Conservation (phyloP, 2,888 invertebrate species). For the Erebia epiphron region DNA sequence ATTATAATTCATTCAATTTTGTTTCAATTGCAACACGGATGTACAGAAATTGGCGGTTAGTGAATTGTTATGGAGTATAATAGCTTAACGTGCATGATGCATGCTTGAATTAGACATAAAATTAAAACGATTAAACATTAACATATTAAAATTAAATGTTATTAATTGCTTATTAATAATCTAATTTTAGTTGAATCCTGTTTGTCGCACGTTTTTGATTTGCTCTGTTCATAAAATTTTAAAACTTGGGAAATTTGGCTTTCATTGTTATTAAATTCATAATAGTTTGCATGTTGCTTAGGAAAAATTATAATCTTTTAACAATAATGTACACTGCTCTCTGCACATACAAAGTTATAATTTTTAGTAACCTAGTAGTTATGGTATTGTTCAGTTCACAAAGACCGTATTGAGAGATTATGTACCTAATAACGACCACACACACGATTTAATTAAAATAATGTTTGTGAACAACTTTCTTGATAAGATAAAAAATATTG, state of each 20-base stretch:
- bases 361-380: no score
- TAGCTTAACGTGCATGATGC: constrained; percentile 11
- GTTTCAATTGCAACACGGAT: constrained; percentile 54
- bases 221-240: background rate
- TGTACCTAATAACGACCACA: no score
- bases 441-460: no score
- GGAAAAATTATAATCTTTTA: no score
- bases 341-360: no score
- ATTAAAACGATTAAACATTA: background rate
- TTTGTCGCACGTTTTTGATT: constrained; percentile 4
- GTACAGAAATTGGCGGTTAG: constrained; percentile 67
- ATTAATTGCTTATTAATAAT: background rate
- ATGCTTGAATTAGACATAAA: background rate
- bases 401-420: no score
- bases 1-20: constrained; percentile 2
- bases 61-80: constrained; percentile 37
- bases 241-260: background rate
- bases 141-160: background rate
- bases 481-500: no score
- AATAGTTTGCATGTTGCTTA: constrained; percentile 1
- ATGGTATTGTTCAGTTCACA: no score
- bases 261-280: constrained; percentile 4
- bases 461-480: no score
- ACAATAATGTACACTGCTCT: no score
- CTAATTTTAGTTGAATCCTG: background rate